Conservation (phyloP, 1,140 invertebrate species). For the Drosophila funebris region DNA sequence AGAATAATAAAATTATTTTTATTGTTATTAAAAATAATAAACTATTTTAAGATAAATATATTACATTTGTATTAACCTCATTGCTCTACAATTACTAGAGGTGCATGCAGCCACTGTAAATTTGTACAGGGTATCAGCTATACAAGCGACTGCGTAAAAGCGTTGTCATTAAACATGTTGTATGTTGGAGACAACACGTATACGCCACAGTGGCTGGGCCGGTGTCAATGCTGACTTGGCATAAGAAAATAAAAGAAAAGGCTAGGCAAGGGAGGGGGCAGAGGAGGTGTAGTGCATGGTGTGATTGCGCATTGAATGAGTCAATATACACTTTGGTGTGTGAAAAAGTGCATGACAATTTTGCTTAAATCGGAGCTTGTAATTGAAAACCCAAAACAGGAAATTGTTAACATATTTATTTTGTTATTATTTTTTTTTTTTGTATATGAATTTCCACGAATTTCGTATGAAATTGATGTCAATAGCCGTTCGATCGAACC, state of each 20-base stretch:
- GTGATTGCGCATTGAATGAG: background rate
- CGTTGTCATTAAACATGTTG: constrained; percentile 43
- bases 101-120: background rate
- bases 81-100: too few species aligned
- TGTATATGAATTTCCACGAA: constrained; percentile 51
- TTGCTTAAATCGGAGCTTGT: constrained; percentile 36
- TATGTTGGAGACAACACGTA: constrained; percentile 49
- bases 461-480: constrained; percentile 44
- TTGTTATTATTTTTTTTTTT: too few species aligned
- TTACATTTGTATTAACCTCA: too few species aligned
- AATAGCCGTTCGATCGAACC: constrained; percentile 54
- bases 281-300: too few species aligned
- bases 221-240: constrained; percentile 39
- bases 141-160: constrained; percentile 52
- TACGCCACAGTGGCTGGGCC: constrained; percentile 66
- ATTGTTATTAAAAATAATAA: too few species aligned
- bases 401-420: constrained; percentile 77
- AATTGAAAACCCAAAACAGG: constrained; percentile 72
- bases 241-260: constrained; percentile 11
- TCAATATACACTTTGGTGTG: constrained; percentile 43
- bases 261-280: background rate
- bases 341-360: constrained; percentile 65
- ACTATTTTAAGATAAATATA: too few species aligned
- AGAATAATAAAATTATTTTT: too few species aligned
- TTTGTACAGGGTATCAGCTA: constrained; percentile 5